Base-by-base conservation (phyloP, 2,113 vertebrate genomes). In the Phrynosoma platyrhinos region DNA sequence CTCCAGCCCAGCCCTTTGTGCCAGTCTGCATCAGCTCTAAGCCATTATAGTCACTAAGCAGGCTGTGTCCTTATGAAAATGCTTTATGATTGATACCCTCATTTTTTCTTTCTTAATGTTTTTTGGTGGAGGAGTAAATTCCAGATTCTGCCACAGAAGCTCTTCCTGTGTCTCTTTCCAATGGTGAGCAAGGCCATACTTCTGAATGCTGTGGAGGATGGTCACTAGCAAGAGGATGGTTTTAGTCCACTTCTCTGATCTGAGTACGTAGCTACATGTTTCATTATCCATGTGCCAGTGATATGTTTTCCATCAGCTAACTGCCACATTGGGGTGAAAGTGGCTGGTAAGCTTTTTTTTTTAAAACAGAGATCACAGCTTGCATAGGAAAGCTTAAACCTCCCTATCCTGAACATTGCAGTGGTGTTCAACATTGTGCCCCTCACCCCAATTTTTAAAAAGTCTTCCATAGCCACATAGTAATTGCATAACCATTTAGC, bases 401-500 rank as follows among this genome's bases (percentile, higher is more conserved):
- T 42, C 13, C 8, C 25, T 25, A 30, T 1, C 2, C 40, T 32
- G 18, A 20, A 25, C 12, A 64, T 27, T 82, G 42, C 40, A 82
- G 18, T 82, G 40, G 16, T 9, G 27, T 8, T 30, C 62, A 68
- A 23, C 68, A 68, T 82, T 40, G 5, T 14, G 14, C 72, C 6
- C n/a, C 4, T n/a, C 27, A 69, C 13, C 25, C 64, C 64, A 82
- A 14, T 53, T 53, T 55, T 53, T 79, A n/a, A 79, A 78, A 27
- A 53, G 14, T 12, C 30, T 53, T 32, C 55, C 23, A 69, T n/a
- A 66, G 36, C 14, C 40, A 62, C 55, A 85, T 53, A 20, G 77
- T 83, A n/a, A 40, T 55, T 71, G 79, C 13, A 71, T 18, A 23
- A 77, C 92, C 91, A 84, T 14, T 3, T 91, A 80, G 80, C 90